Evolutionary conservation across 2,888 invertebrate species (phyloP).

Genomic region (Allygus modestus): DNA sequence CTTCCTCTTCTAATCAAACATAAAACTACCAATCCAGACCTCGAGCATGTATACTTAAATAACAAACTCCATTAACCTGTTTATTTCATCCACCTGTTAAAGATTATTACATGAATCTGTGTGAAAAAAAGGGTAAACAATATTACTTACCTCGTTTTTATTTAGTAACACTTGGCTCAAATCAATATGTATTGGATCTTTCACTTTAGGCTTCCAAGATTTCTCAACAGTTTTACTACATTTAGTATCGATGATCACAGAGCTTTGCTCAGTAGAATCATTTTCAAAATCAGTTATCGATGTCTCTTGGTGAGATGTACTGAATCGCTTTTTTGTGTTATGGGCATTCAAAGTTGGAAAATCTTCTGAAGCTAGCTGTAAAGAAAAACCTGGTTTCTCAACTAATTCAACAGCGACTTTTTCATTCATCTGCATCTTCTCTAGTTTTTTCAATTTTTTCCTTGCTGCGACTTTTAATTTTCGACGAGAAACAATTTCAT

Average conservation of each 20-base stretch:
- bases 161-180: slow-evolving; percentile 4
- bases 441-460: slow-evolving; percentile 35
- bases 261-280: neutral
- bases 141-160: neutral
- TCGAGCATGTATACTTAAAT: too few relatives aligned
- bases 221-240: neutral
- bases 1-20: too few relatives aligned
- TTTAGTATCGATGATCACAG: neutral
- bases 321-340: slow-evolving; percentile 15
- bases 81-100: too few relatives aligned
- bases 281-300: slow-evolving; percentile 5
- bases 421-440: slow-evolving; percentile 9
- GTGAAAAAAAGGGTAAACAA: too few relatives aligned
- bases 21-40: too few relatives aligned
- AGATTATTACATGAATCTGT: too few relatives aligned
- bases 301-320: neutral
- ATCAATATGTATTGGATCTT: slow-evolving; percentile 44
- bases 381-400: neutral
- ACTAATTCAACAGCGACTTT: neutral
- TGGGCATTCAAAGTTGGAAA: neutral
- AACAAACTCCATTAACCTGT: too few relatives aligned
- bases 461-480: slow-evolving; percentile 53
- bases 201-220: slow-evolving; percentile 48
- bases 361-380: slow-evolving; percentile 29
- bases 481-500: slow-evolving; percentile 39